These are phyloP conservation scores for Oriolus oriolus DNA, from an alignment of 2,113 vertebrate genomes.

Conservation along the genomic window DNA sequence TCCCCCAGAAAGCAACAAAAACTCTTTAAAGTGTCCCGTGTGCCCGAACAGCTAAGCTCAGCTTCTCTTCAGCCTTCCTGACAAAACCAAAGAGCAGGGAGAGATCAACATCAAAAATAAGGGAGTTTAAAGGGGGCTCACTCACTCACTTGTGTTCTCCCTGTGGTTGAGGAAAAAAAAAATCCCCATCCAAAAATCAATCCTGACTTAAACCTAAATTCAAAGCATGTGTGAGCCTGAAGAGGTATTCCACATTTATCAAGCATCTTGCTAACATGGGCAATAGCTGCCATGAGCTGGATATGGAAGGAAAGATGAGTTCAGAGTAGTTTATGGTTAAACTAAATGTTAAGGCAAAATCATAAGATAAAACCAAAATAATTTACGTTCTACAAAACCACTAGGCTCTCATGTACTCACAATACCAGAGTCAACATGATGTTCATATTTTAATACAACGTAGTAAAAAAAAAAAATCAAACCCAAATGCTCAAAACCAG, in stretches of 20 bases:
- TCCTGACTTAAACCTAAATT: background rate
- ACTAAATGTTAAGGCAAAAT: background rate
- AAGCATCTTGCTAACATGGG: background rate
- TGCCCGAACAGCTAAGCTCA: background rate
- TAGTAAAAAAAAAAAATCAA: background rate
- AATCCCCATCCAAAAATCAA: background rate
- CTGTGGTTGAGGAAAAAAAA: background rate
- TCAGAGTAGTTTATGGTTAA: background rate
- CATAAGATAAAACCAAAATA: background rate
- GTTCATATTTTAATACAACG: background rate
- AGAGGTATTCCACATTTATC: background rate
- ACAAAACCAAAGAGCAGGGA: background rate
- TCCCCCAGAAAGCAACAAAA: background rate
- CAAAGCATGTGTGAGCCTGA: background rate
- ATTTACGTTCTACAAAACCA: background rate
- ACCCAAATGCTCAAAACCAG: background rate
- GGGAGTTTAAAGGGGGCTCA: background rate
- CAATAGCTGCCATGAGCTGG: background rate
- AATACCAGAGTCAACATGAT: background rate
- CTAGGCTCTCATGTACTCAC: background rate
- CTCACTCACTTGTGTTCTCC: background rate
- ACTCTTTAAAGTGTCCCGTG: background rate
- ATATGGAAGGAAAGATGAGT: background rate
- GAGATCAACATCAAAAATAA: background rate
- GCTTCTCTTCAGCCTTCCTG: background rate